Evolutionary conservation across 2,797 vertebrate genomes (phyloP), one percentile per base, ranked within the genome.

Genomic region (Selene dorsalis): DNA sequence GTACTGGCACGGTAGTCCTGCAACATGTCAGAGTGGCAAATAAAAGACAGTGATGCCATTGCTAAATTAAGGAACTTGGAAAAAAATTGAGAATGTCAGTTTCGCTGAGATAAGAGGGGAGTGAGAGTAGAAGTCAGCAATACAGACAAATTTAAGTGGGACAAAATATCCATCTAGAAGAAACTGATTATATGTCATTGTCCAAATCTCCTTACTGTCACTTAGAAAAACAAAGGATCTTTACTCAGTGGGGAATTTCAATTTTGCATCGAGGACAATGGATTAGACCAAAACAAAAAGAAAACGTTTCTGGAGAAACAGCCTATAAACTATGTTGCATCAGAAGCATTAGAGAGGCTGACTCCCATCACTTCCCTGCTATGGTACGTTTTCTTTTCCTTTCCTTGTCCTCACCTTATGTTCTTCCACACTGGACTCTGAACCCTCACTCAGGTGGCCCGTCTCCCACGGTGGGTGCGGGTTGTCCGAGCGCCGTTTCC

Each of bases 351-450:
- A 26, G 2, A 45, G 17, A 38, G n/a, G n/a, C 4, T 20, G 10
- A 39, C 22, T 41, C 22, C 22, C 20, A 4, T 52, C 26, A 4
- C 45, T 53, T 53, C 9, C 17, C 8, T 22, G 11, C 2, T 20
- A 6, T 60, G 4, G 6, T 3, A 17, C 2, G 0, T 17, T 30
- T 22, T 13, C 9, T n/a, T 17, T 48, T 38, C 11, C 11, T 50
- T 43, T 18, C 30, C 3, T 14, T 20, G 5, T 4, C 41, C 83
- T 77, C 73, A 93, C 94, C 93, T 93, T 96, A 83, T 97, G 96
- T 69, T 99, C 98, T 64, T 99, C 98, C 72, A 95, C 92, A 74
- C 98, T 99, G 85, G 98, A 99, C 91, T 99, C 98, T 0, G 98
- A 99, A 50, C 96, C 98, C 85, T 99, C 98, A 7, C 97, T 99